Evolutionary conservation across 2,888 invertebrate species (phyloP).

Genomic region (Eupsilia transversa): DNA sequence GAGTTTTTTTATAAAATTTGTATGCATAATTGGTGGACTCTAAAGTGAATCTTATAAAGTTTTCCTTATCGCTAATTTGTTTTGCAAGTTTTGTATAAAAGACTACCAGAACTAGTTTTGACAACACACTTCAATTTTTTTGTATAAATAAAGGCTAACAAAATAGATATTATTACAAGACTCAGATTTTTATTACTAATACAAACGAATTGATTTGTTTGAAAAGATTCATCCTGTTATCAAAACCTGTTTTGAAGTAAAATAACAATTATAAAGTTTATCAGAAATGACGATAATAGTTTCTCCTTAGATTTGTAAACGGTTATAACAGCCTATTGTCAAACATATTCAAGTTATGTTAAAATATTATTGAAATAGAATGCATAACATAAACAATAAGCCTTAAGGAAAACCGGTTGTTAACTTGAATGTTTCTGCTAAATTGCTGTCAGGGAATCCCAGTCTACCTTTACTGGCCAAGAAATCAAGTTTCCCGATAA

Average conservation of each 20-base stretch:
- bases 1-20: not conserved
- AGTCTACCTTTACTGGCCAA: slow-evolving; percentile 48
- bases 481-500: slow-evolving; percentile 39
- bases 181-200: not conserved
- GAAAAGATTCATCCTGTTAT: not conserved
- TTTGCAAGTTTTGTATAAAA: slow-evolving; percentile 26
- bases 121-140: slow-evolving; percentile 24
- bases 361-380: slow-evolving; percentile 25
- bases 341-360: not conserved
- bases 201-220: not conserved
- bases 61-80: not conserved
- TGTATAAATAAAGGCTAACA: slow-evolving; percentile 3
- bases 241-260: not conserved
- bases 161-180: not conserved
- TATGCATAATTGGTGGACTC: not conserved
- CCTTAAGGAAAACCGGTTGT: slow-evolving; percentile 59
- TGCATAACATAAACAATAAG: slow-evolving; percentile 41
- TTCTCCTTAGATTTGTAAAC: not conserved
- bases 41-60: not conserved
- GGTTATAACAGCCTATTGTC: slow-evolving; percentile 5
- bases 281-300: not conserved
- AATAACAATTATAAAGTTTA: slow-evolving; percentile 2
- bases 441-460: slow-evolving; percentile 65
- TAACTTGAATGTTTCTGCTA: slow-evolving; percentile 26
- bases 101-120: slow-evolving; percentile 32